These are phyloP conservation scores for Channa argus DNA, from an alignment of 2,113 vertebrate species.

Conservation along the genomic window DNA sequence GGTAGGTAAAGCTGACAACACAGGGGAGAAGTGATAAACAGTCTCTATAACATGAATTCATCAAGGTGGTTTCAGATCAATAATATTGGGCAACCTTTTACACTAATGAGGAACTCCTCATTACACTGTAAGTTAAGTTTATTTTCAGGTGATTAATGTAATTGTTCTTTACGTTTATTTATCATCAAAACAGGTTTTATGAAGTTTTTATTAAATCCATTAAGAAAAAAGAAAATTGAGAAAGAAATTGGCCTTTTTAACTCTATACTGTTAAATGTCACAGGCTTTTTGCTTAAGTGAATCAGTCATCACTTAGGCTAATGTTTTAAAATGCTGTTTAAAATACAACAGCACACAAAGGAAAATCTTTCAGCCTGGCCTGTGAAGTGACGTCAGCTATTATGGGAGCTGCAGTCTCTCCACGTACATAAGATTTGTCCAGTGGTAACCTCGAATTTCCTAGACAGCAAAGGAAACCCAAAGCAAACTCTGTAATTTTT, in stretches of 20 bases:
- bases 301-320: neutral
- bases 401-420: neutral
- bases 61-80: slow-evolving; percentile 8
- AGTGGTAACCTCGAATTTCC: neutral
- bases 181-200: neutral
- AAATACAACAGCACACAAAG: neutral
- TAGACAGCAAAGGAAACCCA: neutral
- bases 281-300: neutral
- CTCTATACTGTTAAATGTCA: neutral
- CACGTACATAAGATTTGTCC: neutral
- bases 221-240: too few species aligned
- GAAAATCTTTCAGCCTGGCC: neutral
- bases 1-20: slow-evolving; percentile 78
- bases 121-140: slow-evolving; percentile 8
- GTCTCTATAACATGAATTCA: slow-evolving; percentile 17
- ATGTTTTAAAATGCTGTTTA: neutral
- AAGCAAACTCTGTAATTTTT: neutral
- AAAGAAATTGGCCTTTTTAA: neutral
- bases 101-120: slow-evolving; percentile 18
- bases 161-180: slow-evolving; percentile 10
- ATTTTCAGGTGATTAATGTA: slow-evolving; percentile 15
- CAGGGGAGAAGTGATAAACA: neutral
- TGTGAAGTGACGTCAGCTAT: neutral
- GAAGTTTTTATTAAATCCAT: too few species aligned
- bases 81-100: slow-evolving; percentile 20